Percentiles rank a stretch among this genome's conserved stretches.
These are phyloP conservation scores for Andrena marginata DNA, from an alignment of 2,888 invertebrate genomes.

Conservation along the genomic window DNA sequence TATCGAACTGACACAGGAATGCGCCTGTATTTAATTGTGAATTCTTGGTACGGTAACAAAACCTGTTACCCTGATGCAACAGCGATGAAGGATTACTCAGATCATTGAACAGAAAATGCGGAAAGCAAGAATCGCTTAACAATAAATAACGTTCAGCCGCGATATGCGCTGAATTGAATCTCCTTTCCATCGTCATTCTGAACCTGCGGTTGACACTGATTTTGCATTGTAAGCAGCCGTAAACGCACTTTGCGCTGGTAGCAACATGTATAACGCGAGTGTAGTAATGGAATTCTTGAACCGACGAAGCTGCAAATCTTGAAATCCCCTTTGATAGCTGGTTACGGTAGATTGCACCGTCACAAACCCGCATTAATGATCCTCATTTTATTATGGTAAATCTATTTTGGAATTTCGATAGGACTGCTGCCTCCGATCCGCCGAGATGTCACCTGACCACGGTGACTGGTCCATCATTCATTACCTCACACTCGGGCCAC, in stretches of 20 bases:
- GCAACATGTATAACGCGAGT: conserved; percentile 36
- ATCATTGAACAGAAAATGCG: conserved; percentile 7
- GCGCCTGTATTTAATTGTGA: neutral
- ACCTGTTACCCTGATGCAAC: conserved; percentile 34
- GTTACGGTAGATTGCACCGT: conserved; percentile 19
- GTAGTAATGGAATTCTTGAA: conserved; percentile 19
- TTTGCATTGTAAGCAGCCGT: conserved; percentile 28
- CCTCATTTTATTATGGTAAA: conserved; percentile 43
- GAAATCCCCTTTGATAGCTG: conserved; percentile 16
- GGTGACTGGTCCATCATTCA: conserved; percentile 47
- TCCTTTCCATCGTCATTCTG: conserved; percentile 12
- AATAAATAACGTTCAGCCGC: conserved; percentile 9
- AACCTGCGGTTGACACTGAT: conserved; percentile 30
- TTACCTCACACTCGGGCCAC: conserved; percentile 31
- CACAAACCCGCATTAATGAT: conserved; percentile 31
- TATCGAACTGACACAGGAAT: conserved; percentile 6
- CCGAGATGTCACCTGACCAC: conserved; percentile 40
- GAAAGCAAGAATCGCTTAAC: conserved; percentile 12
- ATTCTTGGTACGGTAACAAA: neutral
- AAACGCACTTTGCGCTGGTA: conserved; percentile 37
- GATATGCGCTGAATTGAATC: conserved; percentile 7
- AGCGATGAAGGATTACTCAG: conserved; percentile 22
- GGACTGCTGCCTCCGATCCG: conserved; percentile 21
- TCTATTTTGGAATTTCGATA: conserved; percentile 51
- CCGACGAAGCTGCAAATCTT: conserved; percentile 23